Evolutionary conservation across 2,797 vertebrate species (phyloP).

Genomic region (Sebastes nivosus): DNA sequence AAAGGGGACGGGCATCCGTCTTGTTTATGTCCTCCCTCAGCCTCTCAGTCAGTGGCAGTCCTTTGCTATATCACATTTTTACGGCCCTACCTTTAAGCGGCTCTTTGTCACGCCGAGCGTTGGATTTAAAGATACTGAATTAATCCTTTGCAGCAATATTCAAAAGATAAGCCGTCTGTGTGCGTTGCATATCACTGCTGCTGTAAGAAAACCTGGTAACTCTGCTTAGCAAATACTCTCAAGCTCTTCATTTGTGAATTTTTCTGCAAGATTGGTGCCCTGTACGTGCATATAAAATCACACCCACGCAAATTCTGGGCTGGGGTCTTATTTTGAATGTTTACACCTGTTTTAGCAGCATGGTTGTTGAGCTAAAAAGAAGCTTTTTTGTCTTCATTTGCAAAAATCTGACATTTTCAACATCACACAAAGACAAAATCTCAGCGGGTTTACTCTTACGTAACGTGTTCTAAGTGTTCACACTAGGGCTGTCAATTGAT

Average conservation of each 20-base stretch:
- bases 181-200: conserved; percentile 5
- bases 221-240: neutral
- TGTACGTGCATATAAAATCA: neutral
- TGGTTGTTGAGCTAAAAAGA: neutral
- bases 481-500: neutral
- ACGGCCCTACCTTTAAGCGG: conserved; percentile 74
- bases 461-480: conserved; percentile 1
- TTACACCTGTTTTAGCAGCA: neutral
- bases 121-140: conserved; percentile 73
- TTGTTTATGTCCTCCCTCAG: conserved; percentile 80
- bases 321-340: neutral
- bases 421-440: neutral
- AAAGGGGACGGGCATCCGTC: conserved; percentile 79
- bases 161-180: conserved; percentile 43
- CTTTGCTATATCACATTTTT: conserved; percentile 82
- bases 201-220: neutral
- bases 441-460: neutral
- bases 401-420: neutral
- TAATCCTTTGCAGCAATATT: conserved; percentile 66
- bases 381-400: neutral
- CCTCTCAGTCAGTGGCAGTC: conserved; percentile 78
- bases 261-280: neutral
- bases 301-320: neutral
- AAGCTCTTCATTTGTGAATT: neutral
- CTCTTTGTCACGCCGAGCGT: conserved; percentile 71